Evolutionary conservation across 2,113 vertebrate genomes (phyloP), one percentile per base, ranked within the genome.

Genomic region (Toxostoma redivivum): DNA sequence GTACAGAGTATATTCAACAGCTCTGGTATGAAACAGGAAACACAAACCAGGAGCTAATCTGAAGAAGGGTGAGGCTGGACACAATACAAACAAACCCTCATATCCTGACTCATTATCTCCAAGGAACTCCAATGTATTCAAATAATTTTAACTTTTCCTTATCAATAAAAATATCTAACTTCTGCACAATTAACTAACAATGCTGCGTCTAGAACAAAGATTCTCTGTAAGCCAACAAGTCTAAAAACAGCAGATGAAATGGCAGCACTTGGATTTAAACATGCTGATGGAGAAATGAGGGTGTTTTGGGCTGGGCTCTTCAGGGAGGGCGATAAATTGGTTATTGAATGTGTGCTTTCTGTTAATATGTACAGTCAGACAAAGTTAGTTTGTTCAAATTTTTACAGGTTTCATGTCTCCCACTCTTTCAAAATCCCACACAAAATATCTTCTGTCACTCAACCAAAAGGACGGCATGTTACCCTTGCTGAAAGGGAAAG

Each of bases 81-180:
- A 67, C 76, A 92, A 84, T 45, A 57, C 45, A 87, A 94, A 83
- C 48, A 45, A 95, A 53, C 28, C 20, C 44, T 73, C 47, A 37
- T 40, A 83, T 58, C 64, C 44, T 94, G 92, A 95, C 51, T 96
- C 92, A 94, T 30, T 67, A 50, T 92, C 94, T 93, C 94, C 82
- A 73, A 71, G 51, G 56, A 95, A 92, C 48, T 83, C 62, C 17
- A 73, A 4, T 16, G 62, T 21, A 90, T 83, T 93, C 60, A 90
- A 60, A 83, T 76, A 0, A 58, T 58, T 85, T 80, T 44, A 81
- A 88, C 31, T 31, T 83, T 37, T 28, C 22, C 4, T 70, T 92
- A 93, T 90, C 90, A 64, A 37, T 37, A 81, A 73, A 81, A 90
- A 18, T 25, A 94, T 74, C 90, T 93, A 38, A 15, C 35, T 73